Evolutionary conservation across 2,888 invertebrate genomes (phyloP).

Genomic region (Ceriagrion tenellum): DNA sequence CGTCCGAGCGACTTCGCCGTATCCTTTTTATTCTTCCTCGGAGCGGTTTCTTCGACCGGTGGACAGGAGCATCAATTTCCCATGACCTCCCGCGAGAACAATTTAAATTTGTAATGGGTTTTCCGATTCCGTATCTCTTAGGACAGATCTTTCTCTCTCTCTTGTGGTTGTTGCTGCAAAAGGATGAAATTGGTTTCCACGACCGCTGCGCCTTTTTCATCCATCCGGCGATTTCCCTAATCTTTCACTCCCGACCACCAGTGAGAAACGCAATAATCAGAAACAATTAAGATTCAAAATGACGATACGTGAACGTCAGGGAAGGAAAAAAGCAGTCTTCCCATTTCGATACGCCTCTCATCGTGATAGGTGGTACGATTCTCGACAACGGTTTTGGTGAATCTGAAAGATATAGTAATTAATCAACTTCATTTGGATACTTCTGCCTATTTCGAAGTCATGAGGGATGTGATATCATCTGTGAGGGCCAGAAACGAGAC

Average conservation of each 20-base stretch:
- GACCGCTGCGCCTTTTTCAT: slow-evolving; percentile 26
- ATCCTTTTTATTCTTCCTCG: background rate
- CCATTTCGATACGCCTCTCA: slow-evolving; percentile 48
- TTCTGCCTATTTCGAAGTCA: background rate
- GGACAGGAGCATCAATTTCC: slow-evolving; percentile 44
- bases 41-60: slow-evolving; percentile 29
- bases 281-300: slow-evolving; percentile 57
- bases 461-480: background rate
- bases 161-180: background rate
- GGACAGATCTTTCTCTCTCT: slow-evolving; percentile 30
- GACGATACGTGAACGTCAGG: background rate
- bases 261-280: slow-evolving; percentile 54
- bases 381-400: background rate
- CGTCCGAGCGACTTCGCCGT: background rate
- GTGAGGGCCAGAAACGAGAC: background rate
- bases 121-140: slow-evolving; percentile 48
- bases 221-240: slow-evolving; percentile 51
- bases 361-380: slow-evolving; percentile 40
- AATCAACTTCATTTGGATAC: background rate
- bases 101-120: slow-evolving; percentile 59
- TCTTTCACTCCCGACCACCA: slow-evolving; percentile 41
- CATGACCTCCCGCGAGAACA: slow-evolving; percentile 57
- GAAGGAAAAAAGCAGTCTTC: background rate
- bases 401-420: slow-evolving; percentile 11
- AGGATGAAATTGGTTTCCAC: slow-evolving; percentile 11